A percentile compares a stretch with the other conserved stretches of the same genome.
Conservation (phyloP, 2,113 vertebrate genomes). For the Vulpes ferrilata region DNA sequence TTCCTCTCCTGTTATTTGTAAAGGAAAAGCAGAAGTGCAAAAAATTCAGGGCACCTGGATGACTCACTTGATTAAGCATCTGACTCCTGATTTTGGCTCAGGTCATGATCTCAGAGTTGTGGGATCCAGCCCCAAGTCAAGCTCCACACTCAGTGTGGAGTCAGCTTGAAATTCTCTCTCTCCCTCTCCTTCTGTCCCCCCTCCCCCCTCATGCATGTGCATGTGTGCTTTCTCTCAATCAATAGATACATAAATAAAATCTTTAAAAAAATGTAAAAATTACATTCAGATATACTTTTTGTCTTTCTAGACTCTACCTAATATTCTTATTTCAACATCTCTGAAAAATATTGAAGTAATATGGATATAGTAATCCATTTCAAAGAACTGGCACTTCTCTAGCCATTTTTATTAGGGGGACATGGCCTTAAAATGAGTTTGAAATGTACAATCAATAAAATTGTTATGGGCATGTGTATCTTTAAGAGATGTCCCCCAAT, state of each 20-base stretch:
- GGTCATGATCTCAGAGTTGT: neutral
- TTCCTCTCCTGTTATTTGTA: neutral
- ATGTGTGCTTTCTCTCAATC: too few relatives aligned
- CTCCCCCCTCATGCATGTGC: fast-evolving
- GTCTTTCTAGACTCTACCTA: neutral
- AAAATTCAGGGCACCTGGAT: neutral
- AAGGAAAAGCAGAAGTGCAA: neutral
- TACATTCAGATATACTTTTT: neutral
- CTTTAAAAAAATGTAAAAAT: neutral
- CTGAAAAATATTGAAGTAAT: neutral
- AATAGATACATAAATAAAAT: neutral
- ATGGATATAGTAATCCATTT: neutral
- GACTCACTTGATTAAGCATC: neutral
- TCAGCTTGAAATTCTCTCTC: neutral
- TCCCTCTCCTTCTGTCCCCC: neutral
- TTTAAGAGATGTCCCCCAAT: neutral
- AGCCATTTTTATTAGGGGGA: slow-evolving; percentile 20
- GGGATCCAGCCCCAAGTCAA: neutral
- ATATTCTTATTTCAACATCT: slow-evolving; percentile 31
- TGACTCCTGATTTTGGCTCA: neutral
- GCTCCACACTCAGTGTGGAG: neutral
- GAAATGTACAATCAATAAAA: slow-evolving; percentile 12
- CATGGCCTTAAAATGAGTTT: slow-evolving; percentile 24
- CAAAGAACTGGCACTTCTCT: neutral
- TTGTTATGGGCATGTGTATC: neutral